These are phyloP conservation scores for Tetramorium parvispinum DNA, from an alignment of 1,140 invertebrate species.

Conservation along the genomic window DNA sequence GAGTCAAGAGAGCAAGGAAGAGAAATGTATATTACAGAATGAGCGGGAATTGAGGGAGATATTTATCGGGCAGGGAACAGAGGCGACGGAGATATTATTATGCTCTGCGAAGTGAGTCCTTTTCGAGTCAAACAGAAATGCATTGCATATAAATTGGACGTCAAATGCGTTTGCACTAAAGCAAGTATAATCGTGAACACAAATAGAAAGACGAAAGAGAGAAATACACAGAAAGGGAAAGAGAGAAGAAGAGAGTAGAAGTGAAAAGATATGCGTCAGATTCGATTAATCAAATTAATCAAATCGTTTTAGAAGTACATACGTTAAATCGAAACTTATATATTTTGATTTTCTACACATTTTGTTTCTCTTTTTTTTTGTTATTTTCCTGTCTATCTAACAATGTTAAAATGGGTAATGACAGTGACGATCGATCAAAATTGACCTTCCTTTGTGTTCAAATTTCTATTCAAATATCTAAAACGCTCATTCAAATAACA, in stretches of 20 bases:
- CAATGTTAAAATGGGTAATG: background rate
- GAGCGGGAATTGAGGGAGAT: slow-evolving; percentile 19
- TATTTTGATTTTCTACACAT: background rate
- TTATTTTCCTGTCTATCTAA: background rate
- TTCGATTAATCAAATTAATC: slow-evolving; percentile 15
- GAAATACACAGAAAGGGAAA: background rate
- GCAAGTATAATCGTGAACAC: slow-evolving; percentile 21
- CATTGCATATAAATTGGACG: slow-evolving; percentile 55
- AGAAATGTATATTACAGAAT: background rate
- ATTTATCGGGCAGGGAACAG: slow-evolving; percentile 44
- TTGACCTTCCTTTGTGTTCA: slow-evolving; percentile 4
- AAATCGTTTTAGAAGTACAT: background rate
- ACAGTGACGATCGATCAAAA: slow-evolving; percentile 3
- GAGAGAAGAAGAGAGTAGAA: background rate
- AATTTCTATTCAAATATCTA: slow-evolving; percentile 25
- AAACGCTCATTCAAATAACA: background rate
- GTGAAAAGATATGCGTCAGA: slow-evolving; percentile 18
- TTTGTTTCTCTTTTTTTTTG: background rate
- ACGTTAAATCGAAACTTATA: slow-evolving; percentile 4
- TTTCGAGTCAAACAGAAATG: slow-evolving; percentile 53
- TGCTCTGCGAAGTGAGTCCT: slow-evolving; percentile 39
- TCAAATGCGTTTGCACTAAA: slow-evolving; percentile 47
- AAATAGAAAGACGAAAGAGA: slow-evolving; percentile 1
- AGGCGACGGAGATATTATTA: slow-evolving; percentile 42
- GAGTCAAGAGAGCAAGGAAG: slow-evolving; percentile 9